A percentile compares a stretch with the other conserved stretches of the same genome.
phyloP scores from a whole-genome alignment of 2,113 vertebrate species.

The Halcyon malimbica region DNA sequence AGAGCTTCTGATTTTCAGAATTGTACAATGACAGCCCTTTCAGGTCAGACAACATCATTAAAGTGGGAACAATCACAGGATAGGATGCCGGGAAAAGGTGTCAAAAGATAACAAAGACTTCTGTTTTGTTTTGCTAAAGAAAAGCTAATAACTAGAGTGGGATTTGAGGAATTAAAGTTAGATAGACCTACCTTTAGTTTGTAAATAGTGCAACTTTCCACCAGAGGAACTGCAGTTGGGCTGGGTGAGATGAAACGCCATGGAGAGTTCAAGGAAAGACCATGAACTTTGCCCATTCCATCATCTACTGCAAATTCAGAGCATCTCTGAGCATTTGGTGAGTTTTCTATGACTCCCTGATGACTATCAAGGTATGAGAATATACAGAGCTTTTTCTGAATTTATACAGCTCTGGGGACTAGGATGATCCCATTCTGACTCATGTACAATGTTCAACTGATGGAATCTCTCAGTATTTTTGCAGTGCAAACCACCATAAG shows the following conservation, averaged over 20 bases:
- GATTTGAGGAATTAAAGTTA: not conserved
- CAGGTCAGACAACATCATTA: not conserved
- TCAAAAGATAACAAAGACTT: not conserved
- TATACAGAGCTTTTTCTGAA: not conserved
- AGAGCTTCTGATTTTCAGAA: not conserved
- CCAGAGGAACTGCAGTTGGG: not conserved
- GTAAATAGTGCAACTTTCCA: not conserved
- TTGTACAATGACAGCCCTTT: not conserved
- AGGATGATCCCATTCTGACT: not conserved
- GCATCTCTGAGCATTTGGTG: not conserved
- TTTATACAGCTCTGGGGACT: not conserved
- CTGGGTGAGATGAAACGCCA: not conserved
- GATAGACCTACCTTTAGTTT: not conserved
- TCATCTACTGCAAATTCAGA: not conserved
- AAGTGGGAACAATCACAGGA: not conserved
- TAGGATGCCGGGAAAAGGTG: not conserved
- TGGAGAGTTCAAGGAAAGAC: not conserved
- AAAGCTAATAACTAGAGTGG: not conserved
- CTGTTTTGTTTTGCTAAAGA: not conserved
- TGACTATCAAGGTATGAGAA: fast-evolving
- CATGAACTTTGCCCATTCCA: not conserved
- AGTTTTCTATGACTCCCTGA: not conserved
- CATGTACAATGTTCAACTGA: not conserved
- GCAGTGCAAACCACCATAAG: not conserved
- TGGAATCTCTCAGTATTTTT: not conserved